These are phyloP conservation scores for Gambelia wislizenii DNA, from an alignment of 2,797 vertebrate genomes.

Conservation along the genomic window DNA sequence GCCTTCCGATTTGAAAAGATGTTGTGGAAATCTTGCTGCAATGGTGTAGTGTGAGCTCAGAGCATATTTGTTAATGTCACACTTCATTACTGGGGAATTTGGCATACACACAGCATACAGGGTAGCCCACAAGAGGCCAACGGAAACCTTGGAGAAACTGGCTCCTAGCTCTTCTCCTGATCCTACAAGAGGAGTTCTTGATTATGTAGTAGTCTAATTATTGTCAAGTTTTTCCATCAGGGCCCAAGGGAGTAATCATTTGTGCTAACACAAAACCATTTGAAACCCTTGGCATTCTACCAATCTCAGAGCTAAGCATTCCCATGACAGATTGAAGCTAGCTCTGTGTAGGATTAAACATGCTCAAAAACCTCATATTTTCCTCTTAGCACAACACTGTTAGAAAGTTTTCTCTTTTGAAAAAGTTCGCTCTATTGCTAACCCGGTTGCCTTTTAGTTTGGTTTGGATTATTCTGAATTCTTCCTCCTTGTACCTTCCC, in stretches of 20 bases:
- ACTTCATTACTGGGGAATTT: slow-evolving; percentile 57
- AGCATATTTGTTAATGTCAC: slow-evolving; percentile 53
- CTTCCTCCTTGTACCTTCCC: slow-evolving; percentile 21
- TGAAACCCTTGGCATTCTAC: slow-evolving; percentile 77
- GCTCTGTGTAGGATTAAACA: slow-evolving; percentile 75
- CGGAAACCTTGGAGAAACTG: slow-evolving; percentile 65
- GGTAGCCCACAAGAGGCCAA: slow-evolving; percentile 49
- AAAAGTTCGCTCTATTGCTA: slow-evolving; percentile 66
- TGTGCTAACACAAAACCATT: slow-evolving; percentile 79
- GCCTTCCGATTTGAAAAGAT: slow-evolving; percentile 50
- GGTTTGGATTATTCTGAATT: slow-evolving; percentile 37
- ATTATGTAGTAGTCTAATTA: slow-evolving; percentile 78
- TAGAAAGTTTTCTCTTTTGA: slow-evolving; percentile 66
- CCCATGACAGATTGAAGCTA: slow-evolving; percentile 73
- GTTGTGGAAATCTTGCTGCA: slow-evolving; percentile 47
- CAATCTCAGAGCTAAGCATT: slow-evolving; percentile 77
- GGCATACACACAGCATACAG: slow-evolving; percentile 48
- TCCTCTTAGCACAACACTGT: slow-evolving; percentile 56
- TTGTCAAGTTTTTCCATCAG: slow-evolving; percentile 67
- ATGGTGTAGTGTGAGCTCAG: slow-evolving; percentile 45
- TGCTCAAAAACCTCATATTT: slow-evolving; percentile 66
- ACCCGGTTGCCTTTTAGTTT: slow-evolving; percentile 41
- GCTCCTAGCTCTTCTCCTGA: slow-evolving; percentile 58
- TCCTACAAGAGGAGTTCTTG: slow-evolving; percentile 65
- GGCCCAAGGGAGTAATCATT: slow-evolving; percentile 72